Percentiles rank a stretch among this genome's conserved stretches.
phyloP scores from a whole-genome alignment of 2,888 invertebrate species.

The Tipula confusa region DNA sequence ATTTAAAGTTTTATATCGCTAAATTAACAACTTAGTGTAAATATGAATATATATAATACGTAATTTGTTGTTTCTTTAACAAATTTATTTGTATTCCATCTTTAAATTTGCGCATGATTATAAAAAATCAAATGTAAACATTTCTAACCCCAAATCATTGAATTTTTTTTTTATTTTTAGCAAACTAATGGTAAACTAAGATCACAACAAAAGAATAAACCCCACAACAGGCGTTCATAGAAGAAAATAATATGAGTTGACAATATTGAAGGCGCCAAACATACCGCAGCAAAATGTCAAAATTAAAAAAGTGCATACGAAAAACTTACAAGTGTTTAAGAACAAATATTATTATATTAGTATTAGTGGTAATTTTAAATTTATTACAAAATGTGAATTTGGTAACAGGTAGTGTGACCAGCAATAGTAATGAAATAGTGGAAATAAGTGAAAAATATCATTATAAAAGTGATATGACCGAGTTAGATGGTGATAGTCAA shows the following conservation, averaged over 20 bases:
- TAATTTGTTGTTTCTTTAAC: too few species aligned
- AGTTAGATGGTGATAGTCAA: constrained; percentile 44
- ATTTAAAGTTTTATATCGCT: too few species aligned
- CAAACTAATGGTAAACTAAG: not conserved
- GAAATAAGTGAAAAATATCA: not conserved
- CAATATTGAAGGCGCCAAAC: not conserved
- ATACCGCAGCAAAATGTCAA: not conserved
- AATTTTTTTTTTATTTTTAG: not conserved
- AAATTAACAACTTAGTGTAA: too few species aligned
- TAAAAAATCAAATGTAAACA: not conserved
- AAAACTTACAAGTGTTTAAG: not conserved
- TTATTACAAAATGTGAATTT: constrained; percentile 27
- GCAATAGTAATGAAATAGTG: constrained; percentile 20
- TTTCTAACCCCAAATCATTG: not conserved
- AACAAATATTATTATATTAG: not conserved
- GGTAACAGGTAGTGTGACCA: not conserved
- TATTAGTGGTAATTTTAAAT: not conserved
- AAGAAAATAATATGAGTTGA: constrained; percentile 27
- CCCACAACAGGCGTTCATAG: not conserved
- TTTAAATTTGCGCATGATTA: not conserved
- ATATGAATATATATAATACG: too few species aligned
- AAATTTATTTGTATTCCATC: not conserved
- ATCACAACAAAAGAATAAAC: not conserved
- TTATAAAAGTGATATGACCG: constrained; percentile 38
- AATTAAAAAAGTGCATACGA: constrained; percentile 27